Evolutionary conservation across 2,888 invertebrate genomes (phyloP), one percentile per base, ranked within the genome.

Genomic region (Noctuana brunneofusca): DNA sequence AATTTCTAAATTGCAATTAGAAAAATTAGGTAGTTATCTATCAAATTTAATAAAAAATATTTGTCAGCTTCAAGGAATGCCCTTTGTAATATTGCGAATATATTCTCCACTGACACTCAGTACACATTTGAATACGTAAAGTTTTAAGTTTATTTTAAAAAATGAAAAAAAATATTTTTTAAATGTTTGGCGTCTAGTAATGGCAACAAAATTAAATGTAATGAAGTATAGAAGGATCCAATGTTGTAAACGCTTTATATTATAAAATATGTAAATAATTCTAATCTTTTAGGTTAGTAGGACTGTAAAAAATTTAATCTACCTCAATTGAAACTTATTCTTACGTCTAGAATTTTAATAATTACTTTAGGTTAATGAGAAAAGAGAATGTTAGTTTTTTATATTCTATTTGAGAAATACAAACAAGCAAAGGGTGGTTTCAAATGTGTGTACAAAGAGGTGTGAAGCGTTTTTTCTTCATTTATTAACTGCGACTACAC

Each of bases 241-340:
- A 82, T 83, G 80, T 80, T 80, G 78, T 83, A 86, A 81, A 86
- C 83, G 84, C 84, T 88, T 85, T 78, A 77, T 84, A 80, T 74
- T 71, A 78, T 83, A 80, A 78, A 76, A 78, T 85, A 80, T 88
- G 87, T 91, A 90, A 87, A 87, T 90, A 89, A 81, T 88, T 87
- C 81, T 88, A 87, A 87, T 88, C 80, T 80, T 81, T 81, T 91
- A 91, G 88, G 87, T 83, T 90, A 91, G 89, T 91, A 91, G 91
- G 89, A 87, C 83, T 90, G 86, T 91, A 89, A 90, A 90, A 89
- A 90, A 87, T 83, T 87, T 85, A 84, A 91, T 90, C 91, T 91
- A 91, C 91, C 91, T 91, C 91, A 91, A 87, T 84, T 78, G 78
- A 81, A 89, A 90, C 87, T 88, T 89, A 89, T 87, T 83, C 79